phyloP scores from a whole-genome alignment of 1,140 invertebrate genomes.

The Drosophila albomicans region DNA sequence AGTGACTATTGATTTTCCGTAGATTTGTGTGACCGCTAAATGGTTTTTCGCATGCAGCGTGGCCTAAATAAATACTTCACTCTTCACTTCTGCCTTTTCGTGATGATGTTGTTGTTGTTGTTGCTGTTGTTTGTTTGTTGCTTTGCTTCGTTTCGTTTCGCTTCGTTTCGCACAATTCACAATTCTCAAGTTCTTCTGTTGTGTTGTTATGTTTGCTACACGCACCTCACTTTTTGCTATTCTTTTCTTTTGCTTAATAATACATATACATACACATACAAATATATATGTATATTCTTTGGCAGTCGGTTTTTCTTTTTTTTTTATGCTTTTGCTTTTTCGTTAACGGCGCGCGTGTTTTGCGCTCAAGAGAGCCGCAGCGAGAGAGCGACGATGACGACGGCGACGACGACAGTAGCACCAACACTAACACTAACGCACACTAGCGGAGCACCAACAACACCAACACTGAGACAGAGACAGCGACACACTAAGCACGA shows the following conservation, averaged over 20 bases:
- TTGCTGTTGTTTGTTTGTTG: constrained; percentile 28
- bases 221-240: constrained; percentile 28
- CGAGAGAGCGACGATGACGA: constrained; percentile 27
- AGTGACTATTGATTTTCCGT: constrained; percentile 72
- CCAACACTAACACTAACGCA: constrained; percentile 5
- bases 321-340: constrained; percentile 50
- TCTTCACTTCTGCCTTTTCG: not conserved
- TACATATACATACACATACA: constrained; percentile 24
- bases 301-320: constrained; percentile 39
- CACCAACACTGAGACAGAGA: constrained; percentile 32
- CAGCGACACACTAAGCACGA: constrained; percentile 26
- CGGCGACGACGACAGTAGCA: constrained; percentile 7
- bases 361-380: constrained; percentile 41
- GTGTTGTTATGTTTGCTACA: constrained; percentile 37
- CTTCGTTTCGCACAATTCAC: not conserved
- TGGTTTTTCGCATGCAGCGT: constrained; percentile 50
- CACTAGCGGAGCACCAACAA: not conserved
- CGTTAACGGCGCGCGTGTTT: constrained; percentile 65
- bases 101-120: not conserved
- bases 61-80: constrained; percentile 48
- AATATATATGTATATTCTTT: constrained; percentile 33
- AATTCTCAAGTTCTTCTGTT: constrained; percentile 25
- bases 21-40: constrained; percentile 58
- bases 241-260: constrained; percentile 30
- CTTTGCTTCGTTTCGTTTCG: not conserved